Base-by-base conservation (phyloP, 1,140 invertebrate species). In the Pseudachorutes palmiensis region DNA sequence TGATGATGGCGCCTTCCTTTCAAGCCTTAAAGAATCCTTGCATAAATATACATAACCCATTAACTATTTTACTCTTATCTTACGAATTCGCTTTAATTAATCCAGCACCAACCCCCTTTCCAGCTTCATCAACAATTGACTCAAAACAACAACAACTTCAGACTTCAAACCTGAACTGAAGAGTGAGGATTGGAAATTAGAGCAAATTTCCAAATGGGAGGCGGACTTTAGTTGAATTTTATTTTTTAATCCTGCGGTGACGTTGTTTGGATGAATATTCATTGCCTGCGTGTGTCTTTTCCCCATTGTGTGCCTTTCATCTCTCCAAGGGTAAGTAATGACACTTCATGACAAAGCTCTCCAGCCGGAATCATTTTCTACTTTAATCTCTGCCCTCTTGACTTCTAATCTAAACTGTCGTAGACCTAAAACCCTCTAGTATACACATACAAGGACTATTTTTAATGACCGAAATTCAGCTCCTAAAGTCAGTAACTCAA, bases 31-130 rank as follows among this genome's bases (percentile, higher is more conserved):
- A 55, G 51, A 55, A 55, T 55, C 24, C 51, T 19, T 45, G 36
- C 51, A 55, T 55, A 55, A 55, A 55, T 55, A 55, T 55, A 55
- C 51, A 55, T 55, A 55, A 55, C 51, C 51, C 51, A 55, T 55
- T 55, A 55, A 55, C 51, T 55, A 55, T 9, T n/a, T n/a, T n/a
- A 26, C 51, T 26, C 51, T 55, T 55, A 55, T 55, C 51, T 55
- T 55, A 9, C 36, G 9, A 9, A 9, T 55, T 55, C 24, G 9
- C 51, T 55, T 55, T 55, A 55, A 55, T 55, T 55, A 55, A 55
- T 55, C 51, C 51, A 14, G 9, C 51, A 24, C 51, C 51, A 24
- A 16, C 51, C 51, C 5, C 24, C 51, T 45, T 45, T 19, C 36
- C 19, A 9, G 19, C 36, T 45, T 45, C 36, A 45, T 19, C 36